Evolutionary conservation across 2,113 vertebrate species (phyloP), one percentile per base, ranked within the genome.

Genomic region (Ceyx cyanopectus): DNA sequence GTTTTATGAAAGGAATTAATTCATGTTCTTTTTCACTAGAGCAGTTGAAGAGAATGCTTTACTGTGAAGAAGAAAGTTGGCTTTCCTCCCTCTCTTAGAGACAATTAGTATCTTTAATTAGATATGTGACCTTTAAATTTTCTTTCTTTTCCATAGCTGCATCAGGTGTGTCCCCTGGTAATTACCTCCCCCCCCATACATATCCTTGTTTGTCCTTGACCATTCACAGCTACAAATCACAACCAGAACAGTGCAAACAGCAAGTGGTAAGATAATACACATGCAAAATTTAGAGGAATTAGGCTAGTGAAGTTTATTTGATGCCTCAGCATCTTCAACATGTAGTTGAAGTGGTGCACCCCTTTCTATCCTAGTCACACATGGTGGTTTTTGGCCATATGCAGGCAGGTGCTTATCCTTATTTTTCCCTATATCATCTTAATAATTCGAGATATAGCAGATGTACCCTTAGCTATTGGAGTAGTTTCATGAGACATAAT

Each of bases 61-160:
- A 50, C 30, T 51, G 26, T 15, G 2, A 45, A 85, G 46, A 86
- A 4, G 3, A 83, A 83, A 80, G 20, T 43, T 90, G 15, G 20
- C 5, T 66, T 69, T 37, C 5, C 8, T 9, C 5, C 9, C 1
- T 2, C 37, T 88, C 80, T 50, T 10, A 58, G 30, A 90, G 56
- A 26, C 13, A 90, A 63, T 63, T 62, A 41, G 6, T 50, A 58
- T 60, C 22, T 88, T 92, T 81, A 88, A 92, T 93, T 92, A 90
- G 73, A 43, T 72, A 88, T 11, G 61, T 92, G 80, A 93, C 80
- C 65, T 92, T 92, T 86, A 77, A 41, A 14, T 94, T 74, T 88
- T 91, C 48, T 58, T 81, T 81, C 41, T 66, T 70, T 65, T 48
- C 26, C 48, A 9, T 43, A 74, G 32, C 37, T 86, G 53, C 46